Percentiles rank a stretch among this genome's conserved stretches.
These are phyloP conservation scores for Vespertilio murinus DNA, from an alignment of 2,797 vertebrate species.

Conservation along the genomic window DNA sequence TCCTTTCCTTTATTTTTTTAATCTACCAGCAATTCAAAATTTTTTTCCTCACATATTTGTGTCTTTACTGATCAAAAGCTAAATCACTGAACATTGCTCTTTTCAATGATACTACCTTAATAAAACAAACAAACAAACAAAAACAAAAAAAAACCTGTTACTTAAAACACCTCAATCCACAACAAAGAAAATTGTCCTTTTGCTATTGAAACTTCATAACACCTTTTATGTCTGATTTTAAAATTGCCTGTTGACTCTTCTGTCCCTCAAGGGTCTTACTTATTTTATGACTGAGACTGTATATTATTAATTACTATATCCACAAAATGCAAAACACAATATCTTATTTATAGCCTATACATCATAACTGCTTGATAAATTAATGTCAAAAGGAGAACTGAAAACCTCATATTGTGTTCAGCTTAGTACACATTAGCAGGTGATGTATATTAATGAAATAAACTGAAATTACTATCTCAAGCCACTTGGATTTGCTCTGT, in stretches of 20 bases:
- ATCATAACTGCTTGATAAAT: background rate
- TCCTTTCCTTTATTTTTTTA: background rate
- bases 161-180: background rate
- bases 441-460: conserved; percentile 1
- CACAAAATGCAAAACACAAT: background rate
- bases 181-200: background rate
- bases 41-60: background rate
- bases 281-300: background rate
- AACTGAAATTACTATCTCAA: background rate
- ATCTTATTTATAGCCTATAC: background rate
- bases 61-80: background rate
- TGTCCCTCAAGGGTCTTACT: background rate
- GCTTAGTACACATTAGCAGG: background rate
- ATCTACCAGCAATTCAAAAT: background rate
- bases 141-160: background rate
- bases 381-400: background rate
- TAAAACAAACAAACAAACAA: background rate
- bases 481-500: background rate
- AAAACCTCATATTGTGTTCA: background rate
- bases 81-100: background rate
- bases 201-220: background rate
- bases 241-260: background rate
- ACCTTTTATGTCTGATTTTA: background rate
- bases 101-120: background rate
- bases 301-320: background rate